Conservation (phyloP, 2,113 vertebrate species). For the Marmota monax region DNA sequence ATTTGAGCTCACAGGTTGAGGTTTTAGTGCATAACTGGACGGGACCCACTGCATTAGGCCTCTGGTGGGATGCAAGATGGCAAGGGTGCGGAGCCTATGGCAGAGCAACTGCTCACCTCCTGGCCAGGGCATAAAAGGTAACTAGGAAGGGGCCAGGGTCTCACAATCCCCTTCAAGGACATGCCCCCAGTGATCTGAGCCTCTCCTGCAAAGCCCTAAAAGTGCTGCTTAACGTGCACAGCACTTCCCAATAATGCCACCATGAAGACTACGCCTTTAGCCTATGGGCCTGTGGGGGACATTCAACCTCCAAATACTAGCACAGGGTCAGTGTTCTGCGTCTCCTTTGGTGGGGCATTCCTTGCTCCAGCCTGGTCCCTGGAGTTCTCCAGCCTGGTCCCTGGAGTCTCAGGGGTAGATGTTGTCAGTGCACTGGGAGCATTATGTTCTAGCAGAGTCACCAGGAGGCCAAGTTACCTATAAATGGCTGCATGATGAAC, state of each 20-base stretch:
- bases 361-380: background rate
- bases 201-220: background rate
- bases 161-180: background rate
- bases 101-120: background rate
- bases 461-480: background rate
- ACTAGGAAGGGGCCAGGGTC: background rate
- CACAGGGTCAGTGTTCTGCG: background rate
- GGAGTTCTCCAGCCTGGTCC: background rate
- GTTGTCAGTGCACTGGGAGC: background rate
- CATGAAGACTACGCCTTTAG: background rate
- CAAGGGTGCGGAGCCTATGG: background rate
- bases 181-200: background rate
- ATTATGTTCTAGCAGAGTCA: background rate
- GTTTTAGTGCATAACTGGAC: background rate
- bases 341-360: background rate
- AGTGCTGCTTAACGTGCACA: background rate
- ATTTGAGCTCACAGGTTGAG: background rate
- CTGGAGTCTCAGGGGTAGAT: background rate
- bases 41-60: background rate
- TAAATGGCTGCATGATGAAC: background rate
- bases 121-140: background rate
- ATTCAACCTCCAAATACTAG: background rate
- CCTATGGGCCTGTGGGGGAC: too few relatives aligned
- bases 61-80: background rate
- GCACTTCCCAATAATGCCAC: background rate